phyloP scores from a whole-genome alignment of 2,113 vertebrate genomes.

The Brachyistius frenatus region DNA sequence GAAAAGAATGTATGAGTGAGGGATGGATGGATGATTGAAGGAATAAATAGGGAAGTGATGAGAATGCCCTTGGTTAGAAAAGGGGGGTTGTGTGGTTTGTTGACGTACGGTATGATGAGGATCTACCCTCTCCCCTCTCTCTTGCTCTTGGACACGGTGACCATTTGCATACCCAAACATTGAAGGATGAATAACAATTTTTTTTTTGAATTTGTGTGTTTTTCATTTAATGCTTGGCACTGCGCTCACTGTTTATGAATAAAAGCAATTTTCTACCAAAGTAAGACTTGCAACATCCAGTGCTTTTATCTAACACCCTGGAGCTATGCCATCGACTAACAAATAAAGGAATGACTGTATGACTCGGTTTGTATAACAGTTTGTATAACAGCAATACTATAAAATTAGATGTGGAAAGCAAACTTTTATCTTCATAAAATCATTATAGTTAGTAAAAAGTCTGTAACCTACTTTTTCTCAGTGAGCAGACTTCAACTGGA shows the following conservation, averaged over 20 bases:
- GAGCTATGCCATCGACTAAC: conserved; percentile 41
- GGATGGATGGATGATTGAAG: not conserved
- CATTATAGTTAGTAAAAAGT: not conserved
- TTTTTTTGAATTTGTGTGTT: conserved; percentile 43
- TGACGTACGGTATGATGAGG: conserved; percentile 11
- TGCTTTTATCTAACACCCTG: conserved; percentile 42
- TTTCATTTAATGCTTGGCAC: conserved; percentile 43
- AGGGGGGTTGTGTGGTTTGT: not conserved
- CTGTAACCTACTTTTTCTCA: too few species aligned
- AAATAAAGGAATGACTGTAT: conserved; percentile 36
- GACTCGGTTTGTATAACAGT: not conserved
- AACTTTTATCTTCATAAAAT: not conserved
- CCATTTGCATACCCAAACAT: conserved; percentile 22
- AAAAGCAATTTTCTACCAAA: conserved; percentile 38
- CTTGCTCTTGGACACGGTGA: conserved; percentile 27
- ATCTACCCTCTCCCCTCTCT: not conserved
- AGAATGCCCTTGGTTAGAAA: not conserved
- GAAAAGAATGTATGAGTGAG: not conserved
- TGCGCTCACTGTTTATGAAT: conserved; percentile 33
- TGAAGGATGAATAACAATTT: conserved; percentile 36
- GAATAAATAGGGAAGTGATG: not conserved
- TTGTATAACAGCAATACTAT: not conserved
- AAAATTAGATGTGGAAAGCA: not conserved
- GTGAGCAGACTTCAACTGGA: too few species aligned
- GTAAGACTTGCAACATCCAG: conserved; percentile 39